Percentiles rank a stretch among this genome's conserved stretches.
Conservation (phyloP, 2,888 invertebrate species). For the Phania funesta region DNA sequence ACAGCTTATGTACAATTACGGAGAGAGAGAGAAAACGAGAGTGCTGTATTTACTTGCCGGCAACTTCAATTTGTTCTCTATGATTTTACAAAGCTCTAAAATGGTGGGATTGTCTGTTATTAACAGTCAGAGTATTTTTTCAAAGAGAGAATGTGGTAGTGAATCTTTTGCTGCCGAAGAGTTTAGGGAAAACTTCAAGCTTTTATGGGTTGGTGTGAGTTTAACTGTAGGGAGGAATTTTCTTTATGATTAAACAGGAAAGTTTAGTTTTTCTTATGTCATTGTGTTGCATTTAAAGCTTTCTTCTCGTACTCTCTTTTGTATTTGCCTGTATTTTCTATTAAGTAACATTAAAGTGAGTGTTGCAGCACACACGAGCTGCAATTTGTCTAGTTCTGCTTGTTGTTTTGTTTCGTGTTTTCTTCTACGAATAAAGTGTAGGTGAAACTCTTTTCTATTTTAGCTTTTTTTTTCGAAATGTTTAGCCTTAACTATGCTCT, state of each 20-base stretch:
- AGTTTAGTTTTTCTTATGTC: slow-evolving; percentile 22
- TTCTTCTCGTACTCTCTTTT: slow-evolving; percentile 26
- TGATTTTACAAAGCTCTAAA: background rate
- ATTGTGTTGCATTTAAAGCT: slow-evolving; percentile 9
- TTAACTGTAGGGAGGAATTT: slow-evolving; percentile 42
- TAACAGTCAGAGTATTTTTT: background rate
- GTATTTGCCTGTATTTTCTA: slow-evolving; percentile 6
- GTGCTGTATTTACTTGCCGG: slow-evolving; percentile 23
- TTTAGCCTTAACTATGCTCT: slow-evolving; percentile 22
- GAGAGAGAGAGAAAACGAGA: slow-evolving; percentile 4
- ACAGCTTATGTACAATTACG: background rate
- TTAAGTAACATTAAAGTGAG: slow-evolving; percentile 37
- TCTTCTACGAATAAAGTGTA: slow-evolving; percentile 28
- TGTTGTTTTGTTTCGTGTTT: background rate
- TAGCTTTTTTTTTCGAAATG: background rate
- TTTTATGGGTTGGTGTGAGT: slow-evolving; percentile 8
- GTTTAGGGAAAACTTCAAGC: slow-evolving; percentile 12
- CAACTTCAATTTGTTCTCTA: slow-evolving; percentile 47
- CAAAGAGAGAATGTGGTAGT: background rate
- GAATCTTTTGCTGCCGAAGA: background rate
- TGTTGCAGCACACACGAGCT: too few relatives aligned
- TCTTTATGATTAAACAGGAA: slow-evolving; percentile 35
- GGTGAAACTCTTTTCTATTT: slow-evolving; percentile 40
- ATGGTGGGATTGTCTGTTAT: slow-evolving; percentile 1
- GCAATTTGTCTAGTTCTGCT: background rate